A percentile compares a stretch with the other conserved stretches of the same genome.
These are phyloP conservation scores for Ectobius pallidus DNA, from an alignment of 2,888 invertebrate species.

Conservation along the genomic window DNA sequence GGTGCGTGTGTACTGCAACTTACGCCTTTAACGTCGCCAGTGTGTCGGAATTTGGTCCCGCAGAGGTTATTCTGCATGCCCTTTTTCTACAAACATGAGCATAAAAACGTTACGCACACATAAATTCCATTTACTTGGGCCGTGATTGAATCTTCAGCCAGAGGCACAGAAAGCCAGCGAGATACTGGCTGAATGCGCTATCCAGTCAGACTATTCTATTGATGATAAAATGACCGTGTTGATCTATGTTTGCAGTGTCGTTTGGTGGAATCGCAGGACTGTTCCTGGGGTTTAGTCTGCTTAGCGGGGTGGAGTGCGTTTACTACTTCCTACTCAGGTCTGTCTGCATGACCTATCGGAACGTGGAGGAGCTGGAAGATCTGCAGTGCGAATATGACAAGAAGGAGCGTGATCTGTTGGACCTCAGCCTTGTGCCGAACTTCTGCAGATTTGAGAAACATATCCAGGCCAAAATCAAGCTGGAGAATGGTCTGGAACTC, in stretches of 20 bases:
- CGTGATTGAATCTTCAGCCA: too few species aligned
- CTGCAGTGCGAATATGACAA: slow-evolving; percentile 56
- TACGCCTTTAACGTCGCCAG: too few species aligned
- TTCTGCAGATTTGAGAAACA: not conserved
- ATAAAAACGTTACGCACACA: too few species aligned
- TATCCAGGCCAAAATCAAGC: not conserved
- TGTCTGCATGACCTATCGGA: slow-evolving; percentile 65
- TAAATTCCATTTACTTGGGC: too few species aligned
- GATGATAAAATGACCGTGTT: not conserved
- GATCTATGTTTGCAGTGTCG: slow-evolving; percentile 57
- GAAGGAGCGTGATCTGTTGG: slow-evolving; percentile 43
- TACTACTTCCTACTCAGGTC: slow-evolving; percentile 79
- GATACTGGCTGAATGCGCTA: too few species aligned
- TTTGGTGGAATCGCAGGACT: slow-evolving; percentile 64
- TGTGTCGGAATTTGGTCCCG: too few species aligned
- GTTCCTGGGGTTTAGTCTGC: slow-evolving; percentile 72
- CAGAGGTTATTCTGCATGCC: too few species aligned
- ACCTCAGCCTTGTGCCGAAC: not conserved
- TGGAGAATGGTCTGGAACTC: not conserved
- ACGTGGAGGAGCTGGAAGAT: slow-evolving; percentile 57
- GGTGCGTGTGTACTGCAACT: too few species aligned
- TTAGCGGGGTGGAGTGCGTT: slow-evolving; percentile 76
- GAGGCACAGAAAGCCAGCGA: too few species aligned
- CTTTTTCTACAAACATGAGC: too few species aligned
- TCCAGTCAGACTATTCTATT: too few species aligned